Evolutionary conservation across 2,797 vertebrate species (phyloP), one percentile per base, ranked within the genome.

Genomic region (Artibeus lituratus): DNA sequence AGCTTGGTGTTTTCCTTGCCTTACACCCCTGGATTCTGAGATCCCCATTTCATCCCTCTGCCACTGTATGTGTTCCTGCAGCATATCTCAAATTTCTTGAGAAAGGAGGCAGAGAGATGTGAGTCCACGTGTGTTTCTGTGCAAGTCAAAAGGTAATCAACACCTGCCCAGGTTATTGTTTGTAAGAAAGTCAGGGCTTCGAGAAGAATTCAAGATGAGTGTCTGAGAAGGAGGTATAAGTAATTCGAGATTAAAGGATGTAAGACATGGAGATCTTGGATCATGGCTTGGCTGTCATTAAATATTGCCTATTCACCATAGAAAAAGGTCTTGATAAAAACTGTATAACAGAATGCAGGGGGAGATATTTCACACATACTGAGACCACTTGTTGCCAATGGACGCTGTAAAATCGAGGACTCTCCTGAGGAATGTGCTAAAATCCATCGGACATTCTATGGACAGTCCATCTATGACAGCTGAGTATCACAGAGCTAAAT

Each of bases 11-110:
- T 74, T 55, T 70, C 70, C 32, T 84, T 77, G 49, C n/a, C 39
- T 47, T 72, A 7, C 26, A 1, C 62, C 74, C 29, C 42, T 44
- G 42, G 22, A 51, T 55, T 87, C 62, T 51, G 21, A 10, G 26
- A 72, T 76, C 84, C 83, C 35, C 57, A 53, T 70, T 70, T 84
- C 93, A 77, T 59, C 70, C 24, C 39, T 93, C 91, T 95, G 78
- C 10, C 55, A 84, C 94, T 26, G 12, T 87, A 70, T 84, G 10
- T 11, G 12, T 80, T 95, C 88, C 42, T 69, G 53, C 10, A 87
- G 53, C 29, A 18, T 84, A 47, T 81, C 72, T 84, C 70, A 89
- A 51, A 86, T 86, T 78, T 57, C 62, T 77, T 72, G 59, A 69
- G 49, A 92, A 85, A 92, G 37, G 14, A 90, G 9, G 21, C 18